phyloP scores from a whole-genome alignment of 2,888 invertebrate genomes.

The Volucella zonaria region DNA sequence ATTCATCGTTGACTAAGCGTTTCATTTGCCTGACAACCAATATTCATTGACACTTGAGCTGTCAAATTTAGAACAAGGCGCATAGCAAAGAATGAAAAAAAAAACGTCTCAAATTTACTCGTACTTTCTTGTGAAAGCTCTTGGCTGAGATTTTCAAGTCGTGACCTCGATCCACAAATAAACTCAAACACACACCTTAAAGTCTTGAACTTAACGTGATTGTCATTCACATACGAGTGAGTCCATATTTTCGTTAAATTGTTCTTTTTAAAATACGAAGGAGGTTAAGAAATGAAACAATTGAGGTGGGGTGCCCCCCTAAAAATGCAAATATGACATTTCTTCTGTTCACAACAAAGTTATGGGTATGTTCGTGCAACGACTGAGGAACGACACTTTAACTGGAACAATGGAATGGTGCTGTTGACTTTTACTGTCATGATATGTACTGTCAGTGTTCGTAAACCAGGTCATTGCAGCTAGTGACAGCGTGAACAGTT shows the following conservation, averaged over 20 bases:
- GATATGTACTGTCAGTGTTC: constrained; percentile 29
- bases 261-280: not conserved
- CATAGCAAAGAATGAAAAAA: not conserved
- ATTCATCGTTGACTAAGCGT: constrained; percentile 1
- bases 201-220: constrained; percentile 51
- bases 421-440: constrained; percentile 21
- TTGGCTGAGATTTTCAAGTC: constrained; percentile 30
- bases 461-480: constrained; percentile 63
- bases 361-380: not conserved
- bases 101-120: constrained; percentile 8
- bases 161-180: constrained; percentile 37
- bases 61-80: not conserved
- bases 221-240: constrained; percentile 8
- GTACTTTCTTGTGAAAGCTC: not conserved
- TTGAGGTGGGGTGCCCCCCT: constrained; percentile 8
- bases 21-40: constrained; percentile 7
- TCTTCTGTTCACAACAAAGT: constrained; percentile 39
- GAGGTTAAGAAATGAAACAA: not conserved
- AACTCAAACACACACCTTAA: not conserved
- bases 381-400: constrained; percentile 8
- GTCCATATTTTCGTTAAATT: constrained; percentile 26
- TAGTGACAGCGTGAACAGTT: constrained; percentile 61
- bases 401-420: constrained; percentile 5
- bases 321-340: constrained; percentile 38
- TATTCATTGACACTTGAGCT: constrained; percentile 11